A percentile compares a stretch with the other conserved stretches of the same genome.
These are phyloP conservation scores for Phorcus lineatus DNA, from an alignment of 2,888 invertebrate species.

Conservation along the genomic window DNA sequence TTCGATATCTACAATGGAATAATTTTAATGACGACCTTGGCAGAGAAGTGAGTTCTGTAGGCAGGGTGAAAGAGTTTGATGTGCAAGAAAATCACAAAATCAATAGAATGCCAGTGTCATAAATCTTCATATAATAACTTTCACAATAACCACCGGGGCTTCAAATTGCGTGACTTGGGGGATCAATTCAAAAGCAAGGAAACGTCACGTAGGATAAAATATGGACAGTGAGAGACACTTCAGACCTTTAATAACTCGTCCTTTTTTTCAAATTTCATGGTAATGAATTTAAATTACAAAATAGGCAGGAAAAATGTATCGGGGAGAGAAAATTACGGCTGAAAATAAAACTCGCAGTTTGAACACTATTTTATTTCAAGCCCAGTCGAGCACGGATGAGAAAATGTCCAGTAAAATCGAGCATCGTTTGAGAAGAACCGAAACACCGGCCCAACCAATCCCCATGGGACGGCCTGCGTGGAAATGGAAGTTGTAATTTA, in stretches of 20 bases:
- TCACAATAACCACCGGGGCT: background rate
- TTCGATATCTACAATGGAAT: no score
- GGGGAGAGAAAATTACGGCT: background rate
- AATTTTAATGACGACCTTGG: no score
- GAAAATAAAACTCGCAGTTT: background rate
- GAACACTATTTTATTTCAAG: background rate
- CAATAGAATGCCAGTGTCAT: background rate
- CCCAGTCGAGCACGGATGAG: background rate
- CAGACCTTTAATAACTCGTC: background rate
- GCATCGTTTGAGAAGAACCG: background rate
- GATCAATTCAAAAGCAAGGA: background rate
- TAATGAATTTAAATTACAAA: slow-evolving; percentile 24
- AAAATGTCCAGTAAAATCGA: background rate
- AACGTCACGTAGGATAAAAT: background rate
- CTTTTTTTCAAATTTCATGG: slow-evolving; percentile 19
- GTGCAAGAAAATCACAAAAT: background rate
- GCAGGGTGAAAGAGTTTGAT: no score
- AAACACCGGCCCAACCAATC: background rate
- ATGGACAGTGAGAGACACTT: background rate
- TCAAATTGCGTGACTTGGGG: slow-evolving; percentile 4
- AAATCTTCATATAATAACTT: background rate
- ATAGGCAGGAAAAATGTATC: background rate
- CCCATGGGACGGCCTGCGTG: no score
- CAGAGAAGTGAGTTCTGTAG: no score
- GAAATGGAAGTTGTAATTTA: slow-evolving; percentile 10